Evolutionary conservation across 2,113 vertebrate species (phyloP), one percentile per base, ranked within the genome.

Genomic region (Cyanoderma ruficeps): DNA sequence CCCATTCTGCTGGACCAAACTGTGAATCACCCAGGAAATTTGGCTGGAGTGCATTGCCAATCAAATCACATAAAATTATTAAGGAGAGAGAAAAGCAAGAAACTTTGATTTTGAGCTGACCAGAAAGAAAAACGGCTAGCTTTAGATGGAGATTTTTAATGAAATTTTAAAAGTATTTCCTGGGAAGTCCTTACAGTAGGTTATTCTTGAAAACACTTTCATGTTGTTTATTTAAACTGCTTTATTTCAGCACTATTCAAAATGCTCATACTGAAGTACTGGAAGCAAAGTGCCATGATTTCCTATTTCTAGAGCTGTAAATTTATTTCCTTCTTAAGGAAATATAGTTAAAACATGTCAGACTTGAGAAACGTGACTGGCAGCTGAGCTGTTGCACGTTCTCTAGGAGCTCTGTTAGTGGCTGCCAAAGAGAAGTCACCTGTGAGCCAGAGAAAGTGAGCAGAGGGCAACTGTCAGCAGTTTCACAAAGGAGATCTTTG

Each of bases 71-170:
- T 22, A 31, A 59, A 87, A 44, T 28, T 78, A 65, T 72, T 90
- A 76, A 57, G 28, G 41, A 76, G 23, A 61, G 8, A 72, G 70
- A 88, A 91, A 13, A 80, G 31, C 68, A 94, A 93, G 60, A 64
- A 92, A 92, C 30, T 85, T 92, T 47, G 74, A 83, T 79, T 92
- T 95, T 97, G 90, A 96, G 79, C 81, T 93, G 95, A 95, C 85
- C 70, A 77, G 80, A 93, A 96, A 92, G 64, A 95, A 96, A 96
- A 87, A 33, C 72, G 76, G 27, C 74, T 87, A 69, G 41, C 53
- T 94, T 96, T 91, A 87, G 94, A 92, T 92, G 21, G 76, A 93
- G 65, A 57, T 59, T 92, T 92, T 96, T 15, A 89, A 96, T 92
- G 74, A 97, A 89, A 88, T 97, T 96, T 96, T 96, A 78, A 71